Percentiles rank a stretch among this genome's conserved stretches.
Conservation (phyloP, 2,113 vertebrate species). For the Verasper variegatus region DNA sequence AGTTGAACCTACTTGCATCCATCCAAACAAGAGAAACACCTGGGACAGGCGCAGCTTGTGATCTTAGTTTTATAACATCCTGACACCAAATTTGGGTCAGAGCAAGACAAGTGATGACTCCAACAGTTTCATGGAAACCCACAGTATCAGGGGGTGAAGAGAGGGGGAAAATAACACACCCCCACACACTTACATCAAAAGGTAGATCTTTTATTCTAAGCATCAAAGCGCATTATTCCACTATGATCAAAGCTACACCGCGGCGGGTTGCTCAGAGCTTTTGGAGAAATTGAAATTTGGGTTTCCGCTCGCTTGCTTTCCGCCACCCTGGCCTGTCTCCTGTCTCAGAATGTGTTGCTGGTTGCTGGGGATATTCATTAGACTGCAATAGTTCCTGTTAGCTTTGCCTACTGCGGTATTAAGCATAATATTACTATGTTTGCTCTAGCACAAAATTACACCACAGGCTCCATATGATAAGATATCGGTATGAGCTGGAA, state of each 20-base stretch:
- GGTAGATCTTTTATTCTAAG: constrained; percentile 73
- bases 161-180: neutral
- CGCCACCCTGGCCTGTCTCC: constrained; percentile 16
- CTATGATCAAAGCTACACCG: constrained; percentile 70
- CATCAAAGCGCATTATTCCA: constrained; percentile 75
- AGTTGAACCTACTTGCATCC: neutral
- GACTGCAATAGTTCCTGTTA: constrained; percentile 9
- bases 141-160: constrained; percentile 25
- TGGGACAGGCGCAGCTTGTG: constrained; percentile 20
- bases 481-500: neutral
- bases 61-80: constrained; percentile 56
- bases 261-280: constrained; percentile 57
- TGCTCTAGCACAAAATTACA: constrained; percentile 29
- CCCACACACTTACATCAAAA: constrained; percentile 67
- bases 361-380: constrained; percentile 37
- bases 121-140: constrained; percentile 44
- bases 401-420: constrained; percentile 10
- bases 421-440: constrained; percentile 39
- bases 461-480: constrained; percentile 11
- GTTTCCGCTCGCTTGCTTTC: constrained; percentile 53
- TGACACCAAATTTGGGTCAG: constrained; percentile 60
- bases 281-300: constrained; percentile 68
- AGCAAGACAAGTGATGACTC: constrained; percentile 56
- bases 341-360: constrained; percentile 11
- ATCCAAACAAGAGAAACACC: constrained; percentile 17